phyloP scores from a whole-genome alignment of 2,113 vertebrate genomes.

The Lepidothrix coronata region DNA sequence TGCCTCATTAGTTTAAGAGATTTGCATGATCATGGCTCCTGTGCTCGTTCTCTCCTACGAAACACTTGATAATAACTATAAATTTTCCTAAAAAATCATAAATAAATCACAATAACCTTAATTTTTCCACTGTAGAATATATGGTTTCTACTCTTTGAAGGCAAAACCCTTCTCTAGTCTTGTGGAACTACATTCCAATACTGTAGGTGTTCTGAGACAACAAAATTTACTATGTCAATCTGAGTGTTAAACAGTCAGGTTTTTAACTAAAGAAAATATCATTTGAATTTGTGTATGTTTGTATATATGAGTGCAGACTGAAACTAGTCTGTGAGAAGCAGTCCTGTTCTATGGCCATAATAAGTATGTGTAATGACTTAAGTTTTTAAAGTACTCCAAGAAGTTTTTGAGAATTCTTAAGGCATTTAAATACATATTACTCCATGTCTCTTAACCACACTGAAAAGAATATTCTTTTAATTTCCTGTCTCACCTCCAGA shows the following conservation, averaged over 20 bases:
- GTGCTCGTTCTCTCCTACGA: neutral
- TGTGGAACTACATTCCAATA: neutral
- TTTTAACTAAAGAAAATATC: neutral
- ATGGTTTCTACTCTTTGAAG: neutral
- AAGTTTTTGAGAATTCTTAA: neutral
- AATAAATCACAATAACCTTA: neutral
- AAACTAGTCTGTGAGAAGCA: neutral
- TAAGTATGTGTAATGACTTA: neutral
- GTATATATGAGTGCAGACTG: neutral
- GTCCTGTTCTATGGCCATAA: neutral
- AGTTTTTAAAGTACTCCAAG: neutral
- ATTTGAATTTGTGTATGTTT: neutral
- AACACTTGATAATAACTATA: neutral
- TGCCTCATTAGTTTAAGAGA: neutral
- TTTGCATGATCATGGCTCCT: neutral
- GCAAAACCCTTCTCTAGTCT: neutral
- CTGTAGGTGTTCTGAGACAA: neutral
- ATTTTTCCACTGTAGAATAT: neutral
- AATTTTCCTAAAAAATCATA: neutral
- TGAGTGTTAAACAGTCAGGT: neutral
- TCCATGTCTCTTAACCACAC: neutral
- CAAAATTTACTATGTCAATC: neutral
- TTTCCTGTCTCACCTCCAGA: neutral
- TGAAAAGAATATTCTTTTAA: neutral
- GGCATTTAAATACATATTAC: neutral